A percentile compares a stretch with the other conserved stretches of the same genome.
phyloP scores from a whole-genome alignment of 2,797 vertebrate species.

The Rhinoraja longicauda region DNA sequence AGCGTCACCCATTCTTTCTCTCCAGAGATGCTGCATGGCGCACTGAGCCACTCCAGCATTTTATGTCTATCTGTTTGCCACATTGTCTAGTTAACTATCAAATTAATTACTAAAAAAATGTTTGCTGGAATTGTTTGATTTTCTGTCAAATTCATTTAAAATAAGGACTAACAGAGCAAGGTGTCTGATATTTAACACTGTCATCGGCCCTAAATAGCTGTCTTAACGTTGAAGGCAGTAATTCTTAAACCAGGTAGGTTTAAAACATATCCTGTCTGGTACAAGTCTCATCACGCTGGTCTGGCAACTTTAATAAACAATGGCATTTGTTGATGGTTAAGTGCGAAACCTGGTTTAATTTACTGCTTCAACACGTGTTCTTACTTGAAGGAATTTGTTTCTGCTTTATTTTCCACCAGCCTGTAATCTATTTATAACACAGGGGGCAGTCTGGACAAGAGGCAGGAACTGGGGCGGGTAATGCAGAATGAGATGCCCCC shows the following conservation, averaged over 20 bases:
- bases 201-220: neutral
- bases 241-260: neutral
- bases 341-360: neutral
- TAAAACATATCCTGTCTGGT: neutral
- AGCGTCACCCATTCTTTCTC: too few relatives aligned
- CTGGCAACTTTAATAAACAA: neutral
- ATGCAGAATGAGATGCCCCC: neutral
- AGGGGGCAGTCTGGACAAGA: neutral
- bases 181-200: neutral
- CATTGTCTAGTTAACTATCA: neutral
- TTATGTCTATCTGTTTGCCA: too few relatives aligned
- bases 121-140: neutral
- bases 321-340: neutral
- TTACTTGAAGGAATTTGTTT: neutral
- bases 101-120: neutral
- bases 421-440: neutral
- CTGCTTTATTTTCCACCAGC: neutral
- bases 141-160: neutral
- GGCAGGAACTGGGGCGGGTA: neutral
- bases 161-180: neutral
- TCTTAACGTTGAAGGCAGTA: neutral
- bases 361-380: neutral
- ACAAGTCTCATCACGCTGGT: neutral
- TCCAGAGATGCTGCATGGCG: too few relatives aligned
- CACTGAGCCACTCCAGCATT: too few relatives aligned